A percentile compares a stretch with the other conserved stretches of the same genome.
phyloP scores from a whole-genome alignment of 1,140 invertebrate species.

The Drosophila pallidifrons region DNA sequence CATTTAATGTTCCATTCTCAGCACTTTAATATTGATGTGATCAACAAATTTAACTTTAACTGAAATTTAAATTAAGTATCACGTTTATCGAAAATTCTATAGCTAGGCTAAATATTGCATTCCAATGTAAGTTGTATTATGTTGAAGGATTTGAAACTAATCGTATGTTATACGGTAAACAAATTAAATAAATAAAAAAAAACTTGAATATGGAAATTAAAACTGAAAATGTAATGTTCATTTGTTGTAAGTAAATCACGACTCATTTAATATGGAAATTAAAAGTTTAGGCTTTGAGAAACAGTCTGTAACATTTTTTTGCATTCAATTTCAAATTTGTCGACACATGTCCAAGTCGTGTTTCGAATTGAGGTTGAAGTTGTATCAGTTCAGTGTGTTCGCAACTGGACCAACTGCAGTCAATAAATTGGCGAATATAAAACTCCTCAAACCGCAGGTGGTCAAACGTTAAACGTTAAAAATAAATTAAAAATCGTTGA shows the following conservation, averaged over 20 bases:
- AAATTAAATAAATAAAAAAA: too few relatives aligned
- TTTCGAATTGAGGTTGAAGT: conserved; percentile 16
- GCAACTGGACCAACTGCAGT: conserved; percentile 18
- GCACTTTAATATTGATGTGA: not conserved
- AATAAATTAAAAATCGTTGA: conserved; percentile 36
- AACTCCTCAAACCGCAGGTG: conserved; percentile 60
- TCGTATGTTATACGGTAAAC: too few relatives aligned
- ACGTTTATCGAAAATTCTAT: too few relatives aligned
- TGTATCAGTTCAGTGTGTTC: not conserved
- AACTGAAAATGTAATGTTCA: too few relatives aligned
- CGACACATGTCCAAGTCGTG: conserved; percentile 31
- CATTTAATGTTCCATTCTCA: not conserved
- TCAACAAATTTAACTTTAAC: not conserved
- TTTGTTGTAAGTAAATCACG: too few relatives aligned
- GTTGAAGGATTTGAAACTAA: too few relatives aligned
- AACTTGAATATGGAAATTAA: too few relatives aligned
- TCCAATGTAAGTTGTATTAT: too few relatives aligned
- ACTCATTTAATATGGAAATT: too few relatives aligned
- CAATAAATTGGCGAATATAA: conserved; percentile 77
- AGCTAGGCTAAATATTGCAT: too few relatives aligned
- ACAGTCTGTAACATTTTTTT: too few relatives aligned
- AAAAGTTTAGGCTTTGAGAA: too few relatives aligned
- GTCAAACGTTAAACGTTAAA: conserved; percentile 42
- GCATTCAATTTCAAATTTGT: conserved; percentile 36
- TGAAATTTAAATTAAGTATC: conserved; percentile 39